Conservation (phyloP, 2,888 invertebrate genomes). For the Hyppa rectilinea region DNA sequence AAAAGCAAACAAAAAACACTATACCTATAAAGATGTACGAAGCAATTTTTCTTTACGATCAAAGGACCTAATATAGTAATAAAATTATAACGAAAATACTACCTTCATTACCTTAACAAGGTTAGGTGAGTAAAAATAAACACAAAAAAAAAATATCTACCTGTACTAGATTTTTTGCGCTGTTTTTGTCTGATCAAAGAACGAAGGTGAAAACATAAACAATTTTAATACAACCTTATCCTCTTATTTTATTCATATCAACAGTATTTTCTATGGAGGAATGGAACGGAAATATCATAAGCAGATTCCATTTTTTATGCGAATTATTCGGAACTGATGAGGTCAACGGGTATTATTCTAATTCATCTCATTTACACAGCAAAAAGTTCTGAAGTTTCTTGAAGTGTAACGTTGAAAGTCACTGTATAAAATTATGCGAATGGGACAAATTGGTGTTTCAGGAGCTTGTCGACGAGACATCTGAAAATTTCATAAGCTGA, state of each 20-base stretch:
- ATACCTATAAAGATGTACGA: too few relatives aligned
- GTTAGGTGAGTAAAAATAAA: background rate
- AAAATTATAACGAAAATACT: conserved; percentile 13
- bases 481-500: conserved; percentile 23
- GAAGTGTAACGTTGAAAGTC: conserved; percentile 14
- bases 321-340: conserved; percentile 10
- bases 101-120: conserved; percentile 13
- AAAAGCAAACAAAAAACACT: too few relatives aligned
- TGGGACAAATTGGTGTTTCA: conserved; percentile 21
- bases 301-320: background rate
- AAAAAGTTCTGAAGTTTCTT: conserved; percentile 19
- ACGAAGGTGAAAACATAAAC: background rate
- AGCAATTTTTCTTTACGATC: background rate
- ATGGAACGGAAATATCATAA: background rate
- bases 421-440: conserved; percentile 20
- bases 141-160: background rate
- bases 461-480: conserved; percentile 9
- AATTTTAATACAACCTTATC: background rate
- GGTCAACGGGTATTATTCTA: conserved; percentile 27
- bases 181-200: conserved; percentile 14
- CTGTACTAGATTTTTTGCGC: background rate
- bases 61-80: background rate
- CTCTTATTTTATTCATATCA: background rate
- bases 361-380: conserved; percentile 35
- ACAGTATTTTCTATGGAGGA: background rate